Evolutionary conservation across 2,888 invertebrate species (phyloP).

Genomic region (Tyria jacobaeae): DNA sequence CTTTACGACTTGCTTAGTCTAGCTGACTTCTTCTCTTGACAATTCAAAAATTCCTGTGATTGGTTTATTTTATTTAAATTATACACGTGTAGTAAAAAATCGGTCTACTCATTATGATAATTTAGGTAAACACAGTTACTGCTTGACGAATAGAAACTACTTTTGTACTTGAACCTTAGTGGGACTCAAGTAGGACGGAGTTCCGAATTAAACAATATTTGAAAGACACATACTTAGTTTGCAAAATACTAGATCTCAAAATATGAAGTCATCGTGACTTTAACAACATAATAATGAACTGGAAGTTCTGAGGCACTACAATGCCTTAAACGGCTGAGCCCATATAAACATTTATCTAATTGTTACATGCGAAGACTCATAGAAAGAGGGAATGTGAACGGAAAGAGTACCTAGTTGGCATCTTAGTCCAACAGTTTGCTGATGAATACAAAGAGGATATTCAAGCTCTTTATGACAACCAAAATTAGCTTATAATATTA

Average conservation of each 20-base stretch:
- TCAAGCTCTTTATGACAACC: not conserved
- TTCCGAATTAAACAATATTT: not conserved
- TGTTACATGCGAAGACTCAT: not conserved
- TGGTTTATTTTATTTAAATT: too few species aligned
- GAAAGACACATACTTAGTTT: not conserved
- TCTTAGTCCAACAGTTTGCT: not conserved
- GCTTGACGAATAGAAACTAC: slow-evolving; percentile 1
- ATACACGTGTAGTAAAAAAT: too few species aligned
- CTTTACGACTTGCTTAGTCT: too few species aligned
- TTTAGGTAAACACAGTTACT: not conserved
- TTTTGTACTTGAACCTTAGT: slow-evolving; percentile 1
- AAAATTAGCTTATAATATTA: not conserved
- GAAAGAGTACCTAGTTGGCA: not conserved
- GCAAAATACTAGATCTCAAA: not conserved
- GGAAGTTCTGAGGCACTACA: not conserved
- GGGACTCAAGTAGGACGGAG: not conserved
- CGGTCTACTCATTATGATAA: not conserved
- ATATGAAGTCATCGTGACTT: not conserved
- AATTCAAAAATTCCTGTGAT: too few species aligned
- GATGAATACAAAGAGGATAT: not conserved
- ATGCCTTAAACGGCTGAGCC: not conserved
- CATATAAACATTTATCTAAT: slow-evolving; percentile 1
- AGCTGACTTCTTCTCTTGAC: too few species aligned
- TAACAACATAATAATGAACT: not conserved
- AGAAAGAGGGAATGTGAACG: not conserved